Evolutionary conservation across 2,888 invertebrate genomes (phyloP).

Genomic region (Eupelmus urozonus): DNA sequence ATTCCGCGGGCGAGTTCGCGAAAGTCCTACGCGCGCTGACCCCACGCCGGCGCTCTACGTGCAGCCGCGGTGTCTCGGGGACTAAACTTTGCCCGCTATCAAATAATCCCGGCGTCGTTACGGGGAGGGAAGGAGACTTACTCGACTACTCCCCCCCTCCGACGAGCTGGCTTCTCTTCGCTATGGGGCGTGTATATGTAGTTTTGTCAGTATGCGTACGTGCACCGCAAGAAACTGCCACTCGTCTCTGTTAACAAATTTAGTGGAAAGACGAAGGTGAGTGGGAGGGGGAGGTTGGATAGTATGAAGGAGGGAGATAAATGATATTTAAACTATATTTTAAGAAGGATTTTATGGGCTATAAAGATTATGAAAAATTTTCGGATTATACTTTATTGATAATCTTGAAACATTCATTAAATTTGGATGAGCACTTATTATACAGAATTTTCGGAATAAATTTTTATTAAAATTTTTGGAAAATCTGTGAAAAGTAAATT

Average conservation of each 20-base stretch:
- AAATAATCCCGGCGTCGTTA: slow-evolving; percentile 32
- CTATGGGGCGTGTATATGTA: background rate
- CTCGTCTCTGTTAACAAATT: slow-evolving; percentile 4
- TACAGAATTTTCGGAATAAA: too few relatives aligned
- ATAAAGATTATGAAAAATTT: too few relatives aligned
- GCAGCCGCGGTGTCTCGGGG: background rate
- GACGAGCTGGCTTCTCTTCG: background rate
- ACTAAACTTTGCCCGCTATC: slow-evolving; percentile 43
- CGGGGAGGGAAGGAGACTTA: slow-evolving; percentile 16
- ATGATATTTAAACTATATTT: too few relatives aligned
- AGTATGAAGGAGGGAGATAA: too few relatives aligned
- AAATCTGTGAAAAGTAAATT: too few relatives aligned
- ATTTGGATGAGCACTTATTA: too few relatives aligned
- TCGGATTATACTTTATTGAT: too few relatives aligned
- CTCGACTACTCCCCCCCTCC: background rate
- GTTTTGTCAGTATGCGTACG: background rate
- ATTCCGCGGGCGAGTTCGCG: slow-evolving; percentile 26
- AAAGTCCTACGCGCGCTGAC: slow-evolving; percentile 28
- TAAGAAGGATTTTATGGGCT: too few relatives aligned
- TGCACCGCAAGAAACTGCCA: slow-evolving; percentile 2
- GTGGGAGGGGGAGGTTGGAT: too few relatives aligned
- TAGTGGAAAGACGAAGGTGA: too few relatives aligned
- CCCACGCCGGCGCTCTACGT: background rate
- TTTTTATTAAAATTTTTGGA: too few relatives aligned
- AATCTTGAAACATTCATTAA: too few relatives aligned